Evolutionary conservation across 2,888 invertebrate genomes (phyloP).

Genomic region (Andrena marginata): DNA sequence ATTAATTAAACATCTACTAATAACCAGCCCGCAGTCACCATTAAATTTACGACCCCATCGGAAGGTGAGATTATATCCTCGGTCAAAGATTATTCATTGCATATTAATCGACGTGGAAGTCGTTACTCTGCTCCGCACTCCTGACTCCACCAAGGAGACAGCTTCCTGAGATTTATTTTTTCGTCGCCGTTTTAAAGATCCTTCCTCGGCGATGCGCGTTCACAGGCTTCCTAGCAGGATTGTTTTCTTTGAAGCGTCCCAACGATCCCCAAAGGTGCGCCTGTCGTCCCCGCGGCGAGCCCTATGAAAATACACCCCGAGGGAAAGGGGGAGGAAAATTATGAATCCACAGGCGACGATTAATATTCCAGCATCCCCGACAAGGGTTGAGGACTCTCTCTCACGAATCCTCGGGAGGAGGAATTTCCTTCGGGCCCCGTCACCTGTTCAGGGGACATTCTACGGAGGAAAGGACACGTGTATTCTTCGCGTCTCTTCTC

Average conservation of each 20-base stretch:
- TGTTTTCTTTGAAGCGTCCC: conserved; percentile 32
- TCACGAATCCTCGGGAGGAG: neutral
- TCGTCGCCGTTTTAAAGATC: conserved; percentile 14
- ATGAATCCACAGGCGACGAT: conserved; percentile 41
- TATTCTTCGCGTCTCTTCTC: conserved; percentile 11
- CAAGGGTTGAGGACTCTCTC: neutral
- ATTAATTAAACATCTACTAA: no score
- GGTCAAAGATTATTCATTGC: neutral
- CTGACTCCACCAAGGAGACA: neutral
- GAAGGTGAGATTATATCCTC: neutral
- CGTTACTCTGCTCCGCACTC: neutral
- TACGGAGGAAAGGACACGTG: neutral
- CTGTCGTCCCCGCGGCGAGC: neutral
- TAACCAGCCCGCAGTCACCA: no score
- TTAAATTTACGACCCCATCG: neutral
- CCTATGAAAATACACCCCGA: conserved; percentile 37
- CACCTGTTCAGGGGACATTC: conserved; percentile 29
- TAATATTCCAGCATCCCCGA: conserved; percentile 24
- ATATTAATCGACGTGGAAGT: neutral
- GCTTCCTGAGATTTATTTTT: conserved; percentile 24
- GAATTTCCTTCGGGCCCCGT: conserved; percentile 3
- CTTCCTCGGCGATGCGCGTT: neutral
- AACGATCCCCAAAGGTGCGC: conserved; percentile 22
- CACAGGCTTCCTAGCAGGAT: neutral
- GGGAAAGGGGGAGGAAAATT: conserved; percentile 17